Base-by-base conservation (phyloP, 2,113 vertebrate genomes). In the Cacatua alba region DNA sequence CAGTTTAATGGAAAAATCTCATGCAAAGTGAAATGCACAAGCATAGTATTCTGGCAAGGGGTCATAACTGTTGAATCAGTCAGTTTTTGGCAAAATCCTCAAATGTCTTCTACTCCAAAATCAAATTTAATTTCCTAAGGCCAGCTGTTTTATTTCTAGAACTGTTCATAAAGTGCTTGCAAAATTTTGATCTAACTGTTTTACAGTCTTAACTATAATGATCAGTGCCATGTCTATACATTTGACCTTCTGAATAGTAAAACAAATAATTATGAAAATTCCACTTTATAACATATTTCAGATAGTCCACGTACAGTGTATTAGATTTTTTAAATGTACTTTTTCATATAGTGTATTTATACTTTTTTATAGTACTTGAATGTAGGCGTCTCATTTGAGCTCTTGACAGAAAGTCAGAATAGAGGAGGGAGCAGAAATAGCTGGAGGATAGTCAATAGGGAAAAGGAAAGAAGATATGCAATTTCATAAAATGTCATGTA, bases 401-500 rank as follows among this genome's bases (percentile, higher is more conserved):
- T 93, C 82, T 85, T 97, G 72, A 53, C 67, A 84, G 48, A 95
- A 92, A 97, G 90, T 77, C 72, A 88, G 53, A 95, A 85, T 90
- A 82, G 88, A 96, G 96, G 52, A 55, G 25, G 49, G 10, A 91
- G 63, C 28, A 83, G 82, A 18, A 48, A 67, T 91, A 91, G 79
- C 91, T 94, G 35, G 46, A 96, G 74, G 78, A 63, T 24, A 84
- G 68, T 75, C 91, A 92, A 23, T 8, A 83, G 52, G 77, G n/a
- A 93, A 88, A 65, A 72, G 33, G 64, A 77, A 86, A 94, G 41
- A 81, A 97, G 90, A 24, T 82, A 87, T 70, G 29, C 37, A 87
- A 25, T 82, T 85, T 92, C 86, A 81, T 86, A 82, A 95, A 88
- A 85, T 81, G 24, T 25, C 84, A 83, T 67, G 77, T 76, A 41